Evolutionary conservation across 2,797 vertebrate species (phyloP).

Genomic region (Dipus sagitta): DNA sequence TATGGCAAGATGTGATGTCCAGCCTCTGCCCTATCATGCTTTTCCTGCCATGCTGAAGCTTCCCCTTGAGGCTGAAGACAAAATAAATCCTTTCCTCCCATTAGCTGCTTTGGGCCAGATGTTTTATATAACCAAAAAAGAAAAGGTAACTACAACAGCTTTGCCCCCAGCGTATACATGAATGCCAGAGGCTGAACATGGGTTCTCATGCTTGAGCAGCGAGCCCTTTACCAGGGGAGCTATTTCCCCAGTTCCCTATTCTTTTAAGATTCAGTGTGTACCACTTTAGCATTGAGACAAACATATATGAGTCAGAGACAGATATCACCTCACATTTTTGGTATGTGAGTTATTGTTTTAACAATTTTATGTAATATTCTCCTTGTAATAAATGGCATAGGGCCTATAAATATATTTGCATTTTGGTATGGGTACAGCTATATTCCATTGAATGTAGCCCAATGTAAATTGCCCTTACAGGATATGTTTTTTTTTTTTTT

Average conservation of each 20-base stretch:
- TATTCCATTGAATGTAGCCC: conserved; percentile 28
- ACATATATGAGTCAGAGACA: not conserved
- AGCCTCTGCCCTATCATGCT: too few species aligned
- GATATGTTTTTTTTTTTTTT: not conserved
- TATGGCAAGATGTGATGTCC: too few species aligned
- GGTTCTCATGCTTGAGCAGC: too few species aligned
- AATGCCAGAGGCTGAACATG: too few species aligned
- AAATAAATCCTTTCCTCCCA: too few species aligned
- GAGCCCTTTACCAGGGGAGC: too few species aligned
- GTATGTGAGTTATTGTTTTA: not conserved
- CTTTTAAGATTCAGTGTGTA: conserved; percentile 36
- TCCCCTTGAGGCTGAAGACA: too few species aligned
- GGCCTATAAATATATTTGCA: not conserved
- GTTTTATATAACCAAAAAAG: too few species aligned
- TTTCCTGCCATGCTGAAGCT: too few species aligned
- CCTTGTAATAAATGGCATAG: not conserved
- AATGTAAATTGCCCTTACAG: conserved; percentile 35
- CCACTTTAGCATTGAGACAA: conserved; percentile 48
- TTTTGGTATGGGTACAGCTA: conserved; percentile 6
- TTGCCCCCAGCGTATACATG: too few species aligned
- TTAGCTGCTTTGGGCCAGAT: too few species aligned
- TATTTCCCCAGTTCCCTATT: not conserved
- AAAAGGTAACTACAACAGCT: too few species aligned
- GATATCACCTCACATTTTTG: not conserved
- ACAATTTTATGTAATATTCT: not conserved